A percentile compares a stretch with the other conserved stretches of the same genome.
These are phyloP conservation scores for Indri indri DNA, from an alignment of 2,113 vertebrate genomes.

Conservation along the genomic window DNA sequence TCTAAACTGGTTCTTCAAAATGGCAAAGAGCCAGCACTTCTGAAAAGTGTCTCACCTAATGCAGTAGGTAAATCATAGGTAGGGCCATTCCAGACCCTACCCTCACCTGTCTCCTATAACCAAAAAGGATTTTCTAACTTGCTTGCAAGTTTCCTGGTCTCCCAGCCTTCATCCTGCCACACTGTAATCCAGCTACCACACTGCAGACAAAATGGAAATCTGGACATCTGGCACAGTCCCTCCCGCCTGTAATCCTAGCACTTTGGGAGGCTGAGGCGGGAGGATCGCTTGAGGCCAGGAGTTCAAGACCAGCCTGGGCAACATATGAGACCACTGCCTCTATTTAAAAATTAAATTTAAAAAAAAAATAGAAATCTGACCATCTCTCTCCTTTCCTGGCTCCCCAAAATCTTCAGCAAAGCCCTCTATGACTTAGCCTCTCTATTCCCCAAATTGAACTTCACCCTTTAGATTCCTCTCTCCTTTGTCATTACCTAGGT, in stretches of 20 bases:
- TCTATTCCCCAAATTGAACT: not conserved
- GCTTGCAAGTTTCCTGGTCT: not conserved
- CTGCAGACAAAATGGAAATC: rapidly evolving
- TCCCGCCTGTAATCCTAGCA: no score
- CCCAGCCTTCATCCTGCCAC: no score
- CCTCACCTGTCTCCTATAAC: not conserved
- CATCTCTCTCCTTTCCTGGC: no score
- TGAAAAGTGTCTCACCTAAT: not conserved
- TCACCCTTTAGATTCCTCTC: not conserved
- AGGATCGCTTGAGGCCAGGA: no score
- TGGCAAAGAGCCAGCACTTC: not conserved
- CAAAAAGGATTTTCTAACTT: not conserved
- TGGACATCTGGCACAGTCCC: no score
- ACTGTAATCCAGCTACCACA: not conserved
- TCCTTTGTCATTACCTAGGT: not conserved
- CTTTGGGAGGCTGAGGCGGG: no score
- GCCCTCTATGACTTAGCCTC: not conserved
- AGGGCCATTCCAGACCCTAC: not conserved
- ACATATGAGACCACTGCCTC: no score
- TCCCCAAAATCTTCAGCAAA: not conserved
- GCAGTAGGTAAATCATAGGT: not conserved
- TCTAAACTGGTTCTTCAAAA: not conserved
- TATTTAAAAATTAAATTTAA: no score
- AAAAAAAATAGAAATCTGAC: not conserved
- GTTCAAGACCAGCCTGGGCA: no score